These are phyloP conservation scores for Adelges cooleyi DNA, from an alignment of 1,140 invertebrate genomes.

Conservation along the genomic window DNA sequence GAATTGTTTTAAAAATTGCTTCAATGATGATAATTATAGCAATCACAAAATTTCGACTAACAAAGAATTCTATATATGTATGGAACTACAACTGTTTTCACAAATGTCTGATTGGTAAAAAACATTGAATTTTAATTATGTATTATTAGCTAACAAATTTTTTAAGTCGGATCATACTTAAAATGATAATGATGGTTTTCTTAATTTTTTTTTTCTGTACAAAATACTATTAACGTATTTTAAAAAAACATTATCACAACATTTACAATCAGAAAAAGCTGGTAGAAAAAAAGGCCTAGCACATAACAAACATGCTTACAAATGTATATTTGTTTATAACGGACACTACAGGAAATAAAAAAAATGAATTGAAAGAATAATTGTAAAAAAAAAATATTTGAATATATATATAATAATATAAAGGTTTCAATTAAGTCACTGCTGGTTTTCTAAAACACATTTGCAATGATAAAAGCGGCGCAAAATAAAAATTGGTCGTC, in stretches of 20 bases:
- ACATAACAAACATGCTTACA: conserved; percentile 15
- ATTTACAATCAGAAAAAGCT: conserved; percentile 7
- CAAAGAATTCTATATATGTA: too few relatives aligned
- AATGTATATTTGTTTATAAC: background rate
- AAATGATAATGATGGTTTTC: too few relatives aligned
- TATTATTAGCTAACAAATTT: too few relatives aligned
- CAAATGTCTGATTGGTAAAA: too few relatives aligned
- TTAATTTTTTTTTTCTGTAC: background rate
- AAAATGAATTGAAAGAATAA: background rate
- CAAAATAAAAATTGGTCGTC: background rate
- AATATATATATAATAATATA: too few relatives aligned
- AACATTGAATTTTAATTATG: too few relatives aligned
- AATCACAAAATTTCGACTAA: too few relatives aligned
- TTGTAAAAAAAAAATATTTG: conserved; percentile 18
- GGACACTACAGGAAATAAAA: conserved; percentile 11
- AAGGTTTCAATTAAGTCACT: background rate
- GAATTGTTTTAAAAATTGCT: too few relatives aligned
- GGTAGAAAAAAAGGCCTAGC: conserved; percentile 7
- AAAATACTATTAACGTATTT: conserved; percentile 12
- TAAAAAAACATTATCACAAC: conserved; percentile 18
- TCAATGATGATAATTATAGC: too few relatives aligned
- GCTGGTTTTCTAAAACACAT: background rate
- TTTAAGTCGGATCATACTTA: too few relatives aligned
- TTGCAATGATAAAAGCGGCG: background rate
- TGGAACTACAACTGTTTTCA: too few relatives aligned